A percentile compares a stretch with the other conserved stretches of the same genome.
Evolutionary conservation across 1,140 invertebrate species (phyloP).

Genomic region (Megalonaias nervosa): DNA sequence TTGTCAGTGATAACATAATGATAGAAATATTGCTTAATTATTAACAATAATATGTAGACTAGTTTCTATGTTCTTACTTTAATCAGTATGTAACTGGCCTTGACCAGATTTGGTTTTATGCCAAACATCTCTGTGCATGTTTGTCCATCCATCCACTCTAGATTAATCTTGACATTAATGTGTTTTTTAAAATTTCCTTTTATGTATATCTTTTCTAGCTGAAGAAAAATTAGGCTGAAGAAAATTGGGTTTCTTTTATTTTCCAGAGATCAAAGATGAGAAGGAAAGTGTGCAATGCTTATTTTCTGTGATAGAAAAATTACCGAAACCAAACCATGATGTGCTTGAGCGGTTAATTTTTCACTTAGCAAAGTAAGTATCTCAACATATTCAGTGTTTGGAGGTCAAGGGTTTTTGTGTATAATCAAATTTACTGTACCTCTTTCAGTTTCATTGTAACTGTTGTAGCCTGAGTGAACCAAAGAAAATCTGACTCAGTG

Average conservation of each 20-base stretch:
- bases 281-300: slow-evolving; percentile 88
- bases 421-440: no score
- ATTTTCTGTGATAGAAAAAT: slow-evolving; percentile 89
- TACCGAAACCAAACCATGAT: slow-evolving; percentile 92
- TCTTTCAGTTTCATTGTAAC: no score
- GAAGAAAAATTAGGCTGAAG: no score
- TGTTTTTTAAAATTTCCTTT: no score
- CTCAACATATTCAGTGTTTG: no score
- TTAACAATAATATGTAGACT: background rate
- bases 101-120: background rate
- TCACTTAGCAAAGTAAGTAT: slow-evolving; percentile 84
- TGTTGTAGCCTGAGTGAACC: no score
- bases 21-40: background rate
- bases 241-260: slow-evolving; percentile 4
- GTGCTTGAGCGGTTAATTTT: slow-evolving; percentile 94
- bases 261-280: slow-evolving; percentile 81
- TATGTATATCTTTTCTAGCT: no score
- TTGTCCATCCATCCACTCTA: no score
- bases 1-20: background rate
- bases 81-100: background rate
- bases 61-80: background rate
- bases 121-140: background rate
- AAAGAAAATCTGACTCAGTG: no score
- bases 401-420: no score
- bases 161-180: no score